Conservation (phyloP, 2,113 vertebrate genomes). For the Suncus etruscus region DNA sequence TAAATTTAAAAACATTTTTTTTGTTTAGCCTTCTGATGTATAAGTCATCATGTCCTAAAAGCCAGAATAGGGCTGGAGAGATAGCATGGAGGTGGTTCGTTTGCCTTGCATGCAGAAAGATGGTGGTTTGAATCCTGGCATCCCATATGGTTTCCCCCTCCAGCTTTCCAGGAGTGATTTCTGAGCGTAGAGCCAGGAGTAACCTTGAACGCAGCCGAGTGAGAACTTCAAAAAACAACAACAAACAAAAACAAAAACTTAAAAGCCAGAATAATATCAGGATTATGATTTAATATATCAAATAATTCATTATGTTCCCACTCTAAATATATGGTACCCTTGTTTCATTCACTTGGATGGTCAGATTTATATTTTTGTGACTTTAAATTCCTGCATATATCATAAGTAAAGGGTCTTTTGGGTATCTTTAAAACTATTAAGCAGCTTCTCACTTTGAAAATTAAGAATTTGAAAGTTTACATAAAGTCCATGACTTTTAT, state of each 20-base stretch:
- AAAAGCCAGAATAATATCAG: constrained; percentile 82
- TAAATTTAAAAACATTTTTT: constrained; percentile 85
- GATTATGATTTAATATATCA: constrained; percentile 89
- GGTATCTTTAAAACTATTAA: constrained; percentile 68
- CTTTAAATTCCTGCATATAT: constrained; percentile 77
- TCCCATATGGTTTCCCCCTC: too few species aligned
- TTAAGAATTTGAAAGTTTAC: constrained; percentile 73
- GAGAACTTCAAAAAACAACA: too few species aligned
- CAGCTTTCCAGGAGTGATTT: too few species aligned
- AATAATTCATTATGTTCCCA: constrained; percentile 88
- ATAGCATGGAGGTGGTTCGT: too few species aligned
- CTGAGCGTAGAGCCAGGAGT: too few species aligned
- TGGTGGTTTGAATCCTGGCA: too few species aligned
- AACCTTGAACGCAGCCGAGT: too few species aligned
- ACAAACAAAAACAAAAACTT: too few species aligned
- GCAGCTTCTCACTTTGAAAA: constrained; percentile 66
- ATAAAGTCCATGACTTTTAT: constrained; percentile 67
- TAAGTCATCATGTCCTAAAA: constrained; percentile 88
- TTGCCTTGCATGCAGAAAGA: too few species aligned
- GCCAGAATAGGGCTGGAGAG: constrained; percentile 69
- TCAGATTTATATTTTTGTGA: constrained; percentile 86
- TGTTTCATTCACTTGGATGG: constrained; percentile 85
- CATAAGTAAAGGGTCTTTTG: constrained; percentile 75
- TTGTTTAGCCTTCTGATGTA: constrained; percentile 86
- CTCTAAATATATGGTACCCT: constrained; percentile 88